Conservation (phyloP, 2,888 invertebrate species). For the Diarsia brunnea region DNA sequence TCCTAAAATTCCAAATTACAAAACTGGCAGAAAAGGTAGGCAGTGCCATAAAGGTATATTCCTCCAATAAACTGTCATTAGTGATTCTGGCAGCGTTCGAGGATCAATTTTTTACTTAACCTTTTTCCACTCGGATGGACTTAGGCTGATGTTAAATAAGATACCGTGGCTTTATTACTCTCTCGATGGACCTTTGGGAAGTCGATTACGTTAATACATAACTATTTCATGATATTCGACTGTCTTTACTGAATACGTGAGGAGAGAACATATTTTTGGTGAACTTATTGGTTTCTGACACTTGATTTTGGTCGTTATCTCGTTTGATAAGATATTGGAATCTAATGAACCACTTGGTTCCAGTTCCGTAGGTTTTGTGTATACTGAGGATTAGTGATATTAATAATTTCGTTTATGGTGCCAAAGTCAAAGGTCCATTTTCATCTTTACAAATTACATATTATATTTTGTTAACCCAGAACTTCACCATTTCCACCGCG, state of each 20-base stretch:
- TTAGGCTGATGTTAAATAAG: conserved; percentile 65
- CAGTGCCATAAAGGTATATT: conserved; percentile 39
- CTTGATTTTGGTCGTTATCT: conserved; percentile 3
- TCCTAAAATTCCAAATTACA: conserved; percentile 28
- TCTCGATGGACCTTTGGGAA: conserved; percentile 53
- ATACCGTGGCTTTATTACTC: conserved; percentile 69
- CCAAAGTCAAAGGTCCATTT: too few species aligned
- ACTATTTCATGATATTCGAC: conserved; percentile 57
- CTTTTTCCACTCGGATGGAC: conserved; percentile 66
- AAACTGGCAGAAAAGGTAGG: conserved; percentile 18
- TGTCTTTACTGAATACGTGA: conserved; percentile 36
- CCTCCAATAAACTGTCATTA: conserved; percentile 56
- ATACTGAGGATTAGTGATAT: background rate
- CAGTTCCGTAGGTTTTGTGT: background rate
- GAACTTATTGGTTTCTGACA: conserved; percentile 23
- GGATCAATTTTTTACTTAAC: conserved; percentile 65
- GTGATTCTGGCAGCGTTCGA: conserved; percentile 56
- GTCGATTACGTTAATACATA: conserved; percentile 64
- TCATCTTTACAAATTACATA: too few species aligned
- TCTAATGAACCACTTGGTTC: background rate
- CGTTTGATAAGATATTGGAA: background rate
- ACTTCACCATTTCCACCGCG: too few species aligned
- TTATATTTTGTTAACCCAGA: too few species aligned
- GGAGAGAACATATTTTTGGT: conserved; percentile 15
- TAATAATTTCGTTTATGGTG: background rate